Evolutionary conservation across 2,113 vertebrate species (phyloP).

Genomic region (Cichladusa arquata): DNA sequence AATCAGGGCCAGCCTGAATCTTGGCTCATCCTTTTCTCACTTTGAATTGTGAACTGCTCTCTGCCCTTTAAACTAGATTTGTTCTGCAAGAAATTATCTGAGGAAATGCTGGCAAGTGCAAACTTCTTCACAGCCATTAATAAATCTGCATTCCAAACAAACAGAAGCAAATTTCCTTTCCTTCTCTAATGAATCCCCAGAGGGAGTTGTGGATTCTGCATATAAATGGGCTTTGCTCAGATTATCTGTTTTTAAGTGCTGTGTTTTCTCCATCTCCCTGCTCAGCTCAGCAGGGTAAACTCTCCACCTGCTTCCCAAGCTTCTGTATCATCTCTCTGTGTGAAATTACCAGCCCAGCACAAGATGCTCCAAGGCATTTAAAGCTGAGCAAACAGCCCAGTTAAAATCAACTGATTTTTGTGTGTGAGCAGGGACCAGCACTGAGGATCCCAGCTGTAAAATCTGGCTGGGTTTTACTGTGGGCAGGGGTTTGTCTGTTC

Average conservation of each 20-base stretch:
- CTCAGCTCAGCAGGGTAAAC: neutral
- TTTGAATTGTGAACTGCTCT: neutral
- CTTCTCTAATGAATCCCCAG: neutral
- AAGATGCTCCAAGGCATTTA: neutral
- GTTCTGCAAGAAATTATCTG: neutral
- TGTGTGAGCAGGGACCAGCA: neutral
- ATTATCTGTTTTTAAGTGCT: neutral
- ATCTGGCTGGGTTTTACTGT: accelerated
- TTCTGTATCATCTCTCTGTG: neutral
- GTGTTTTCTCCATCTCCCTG: neutral
- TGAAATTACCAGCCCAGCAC: neutral
- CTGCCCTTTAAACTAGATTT: neutral
- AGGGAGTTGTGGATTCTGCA: neutral
- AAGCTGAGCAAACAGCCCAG: neutral
- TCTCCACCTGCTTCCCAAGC: neutral
- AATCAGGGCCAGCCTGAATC: neutral
- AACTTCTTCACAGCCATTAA: neutral
- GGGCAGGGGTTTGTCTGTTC: neutral
- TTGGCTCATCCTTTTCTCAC: neutral
- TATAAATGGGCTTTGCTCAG: neutral
- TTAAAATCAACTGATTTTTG: neutral
- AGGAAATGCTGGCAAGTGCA: neutral
- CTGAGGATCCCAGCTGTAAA: neutral
- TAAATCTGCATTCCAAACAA: neutral
- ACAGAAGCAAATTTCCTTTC: neutral